A percentile compares a stretch with the other conserved stretches of the same genome.
These are phyloP conservation scores for Chloropsis cyanopogon DNA, from an alignment of 2,113 vertebrate genomes.

Conservation along the genomic window DNA sequence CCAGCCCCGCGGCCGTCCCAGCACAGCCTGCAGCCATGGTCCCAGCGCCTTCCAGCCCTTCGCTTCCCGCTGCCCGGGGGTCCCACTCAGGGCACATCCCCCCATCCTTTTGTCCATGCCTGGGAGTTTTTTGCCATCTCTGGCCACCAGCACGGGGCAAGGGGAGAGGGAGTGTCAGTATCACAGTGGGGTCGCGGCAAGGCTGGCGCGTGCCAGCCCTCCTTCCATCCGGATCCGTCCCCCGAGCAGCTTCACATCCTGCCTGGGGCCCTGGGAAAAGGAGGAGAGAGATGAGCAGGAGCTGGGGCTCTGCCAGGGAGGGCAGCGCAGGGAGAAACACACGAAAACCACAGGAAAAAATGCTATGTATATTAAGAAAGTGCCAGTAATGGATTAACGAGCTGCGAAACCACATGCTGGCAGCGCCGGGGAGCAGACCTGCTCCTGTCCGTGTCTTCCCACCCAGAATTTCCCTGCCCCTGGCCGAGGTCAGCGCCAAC, in stretches of 20 bases:
- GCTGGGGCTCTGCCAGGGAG: background rate
- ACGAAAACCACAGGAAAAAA: conserved; percentile 32
- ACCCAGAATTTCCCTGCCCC: rapidly evolving
- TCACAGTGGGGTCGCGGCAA: background rate
- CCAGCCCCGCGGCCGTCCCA: background rate
- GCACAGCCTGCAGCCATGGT: background rate
- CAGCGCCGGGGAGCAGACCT: background rate
- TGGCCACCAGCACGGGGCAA: background rate
- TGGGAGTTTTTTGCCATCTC: background rate
- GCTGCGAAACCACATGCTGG: conserved; percentile 41
- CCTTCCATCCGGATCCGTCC: background rate
- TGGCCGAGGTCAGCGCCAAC: background rate
- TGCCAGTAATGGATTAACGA: conserved; percentile 29
- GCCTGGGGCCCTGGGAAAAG: background rate
- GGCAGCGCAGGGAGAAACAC: background rate
- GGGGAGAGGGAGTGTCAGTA: conserved; percentile 3
- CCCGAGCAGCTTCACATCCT: conserved; percentile 34
- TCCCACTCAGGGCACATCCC: background rate
- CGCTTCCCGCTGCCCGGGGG: background rate
- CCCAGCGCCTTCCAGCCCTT: background rate
- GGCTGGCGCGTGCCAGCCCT: background rate
- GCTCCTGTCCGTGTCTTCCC: background rate
- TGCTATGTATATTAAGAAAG: background rate
- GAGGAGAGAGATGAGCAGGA: background rate
- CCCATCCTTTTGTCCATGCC: background rate